Evolutionary conservation across 2,888 invertebrate species (phyloP), one percentile per base, ranked within the genome.

Genomic region (Ryuthela nishihirai): DNA sequence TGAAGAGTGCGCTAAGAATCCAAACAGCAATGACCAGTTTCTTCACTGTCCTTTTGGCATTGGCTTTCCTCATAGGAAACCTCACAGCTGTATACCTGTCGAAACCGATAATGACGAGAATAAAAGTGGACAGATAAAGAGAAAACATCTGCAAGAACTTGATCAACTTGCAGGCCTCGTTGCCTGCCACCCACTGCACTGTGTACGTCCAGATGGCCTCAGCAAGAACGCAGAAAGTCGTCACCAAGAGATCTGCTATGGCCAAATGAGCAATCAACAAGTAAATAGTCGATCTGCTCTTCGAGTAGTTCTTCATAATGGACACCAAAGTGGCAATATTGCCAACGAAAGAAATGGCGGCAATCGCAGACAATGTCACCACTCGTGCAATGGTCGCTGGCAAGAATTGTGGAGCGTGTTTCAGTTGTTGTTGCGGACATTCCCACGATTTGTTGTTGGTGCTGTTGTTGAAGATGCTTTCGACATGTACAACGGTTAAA

Each of bases 101-200:
- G 36, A 88, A 80, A 10, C 87, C 88, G 68, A 90, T 88, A 39
- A 88, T 78, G 32, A 88, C 88, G 18, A 88, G 77, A 36, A 89
- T 81, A 73, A 87, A 89, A 0, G 89, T 89, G 62, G 88, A 88
- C 64, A 88, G 75, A 71, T 89, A 87, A 48, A 89, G 76, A 46
- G 87, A 83, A 70, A 88, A 87, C 82, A 88, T 84, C 75, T 89
- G 87, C 38, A 85, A 76, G 66, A 84, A 85, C 73, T 89, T 89
- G 69, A 88, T 84, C 48, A 87, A 66, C 75, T 88, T 89, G 74
- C 89, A 90, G 36, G 81, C 80, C 6, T 81, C 72, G 69, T 87
- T 85, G 2, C 87, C 88, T 15, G 85, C 87, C 44, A 83, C 75
- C 89, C 89, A 89, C 62, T 85, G 82, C 0, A 89, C 87, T 0